Conservation (phyloP, 2,888 invertebrate species). For the Molorchus minor region DNA sequence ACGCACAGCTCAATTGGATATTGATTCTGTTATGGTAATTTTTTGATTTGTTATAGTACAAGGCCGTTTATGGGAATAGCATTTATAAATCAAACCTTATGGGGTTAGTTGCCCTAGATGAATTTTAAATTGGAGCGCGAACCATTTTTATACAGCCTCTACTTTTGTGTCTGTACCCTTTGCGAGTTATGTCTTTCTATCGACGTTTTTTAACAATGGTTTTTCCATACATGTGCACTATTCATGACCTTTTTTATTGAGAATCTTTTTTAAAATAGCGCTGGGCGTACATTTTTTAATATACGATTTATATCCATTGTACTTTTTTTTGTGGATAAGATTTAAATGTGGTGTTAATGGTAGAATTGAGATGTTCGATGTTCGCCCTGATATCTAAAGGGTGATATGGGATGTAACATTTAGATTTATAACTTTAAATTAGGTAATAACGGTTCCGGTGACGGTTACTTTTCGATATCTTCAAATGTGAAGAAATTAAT, state of each 20-base stretch:
- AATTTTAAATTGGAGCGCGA: conserved; percentile 60
- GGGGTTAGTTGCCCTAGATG: conserved; percentile 59
- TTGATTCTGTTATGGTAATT: conserved; percentile 61
- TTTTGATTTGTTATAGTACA: conserved; percentile 57
- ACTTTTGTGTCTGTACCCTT: conserved; percentile 6
- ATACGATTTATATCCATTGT: conserved; percentile 16
- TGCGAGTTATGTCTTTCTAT: background rate
- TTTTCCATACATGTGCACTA: conserved; percentile 12
- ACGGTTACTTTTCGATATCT: conserved; percentile 15
- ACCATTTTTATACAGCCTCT: conserved; percentile 43
- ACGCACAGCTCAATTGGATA: conserved; percentile 54
- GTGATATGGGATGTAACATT: conserved; percentile 38
- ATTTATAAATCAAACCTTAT: conserved; percentile 32
- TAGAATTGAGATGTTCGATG: conserved; percentile 56
- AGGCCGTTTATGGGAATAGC: conserved; percentile 60
- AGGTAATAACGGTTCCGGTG: conserved; percentile 18
- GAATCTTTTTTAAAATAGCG: conserved; percentile 14
- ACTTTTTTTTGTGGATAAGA: conserved; percentile 26
- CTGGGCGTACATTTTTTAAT: conserved; percentile 27
- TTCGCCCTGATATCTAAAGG: conserved; percentile 32
- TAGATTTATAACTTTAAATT: conserved; percentile 34
- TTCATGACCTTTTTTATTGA: conserved; percentile 6
- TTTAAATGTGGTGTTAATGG: conserved; percentile 61
- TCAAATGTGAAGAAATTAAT: no score
- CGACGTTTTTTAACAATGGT: conserved; percentile 4